A percentile compares a stretch with the other conserved stretches of the same genome.
These are phyloP conservation scores for Catocala fraxini DNA, from an alignment of 2,888 invertebrate genomes.

Conservation along the genomic window DNA sequence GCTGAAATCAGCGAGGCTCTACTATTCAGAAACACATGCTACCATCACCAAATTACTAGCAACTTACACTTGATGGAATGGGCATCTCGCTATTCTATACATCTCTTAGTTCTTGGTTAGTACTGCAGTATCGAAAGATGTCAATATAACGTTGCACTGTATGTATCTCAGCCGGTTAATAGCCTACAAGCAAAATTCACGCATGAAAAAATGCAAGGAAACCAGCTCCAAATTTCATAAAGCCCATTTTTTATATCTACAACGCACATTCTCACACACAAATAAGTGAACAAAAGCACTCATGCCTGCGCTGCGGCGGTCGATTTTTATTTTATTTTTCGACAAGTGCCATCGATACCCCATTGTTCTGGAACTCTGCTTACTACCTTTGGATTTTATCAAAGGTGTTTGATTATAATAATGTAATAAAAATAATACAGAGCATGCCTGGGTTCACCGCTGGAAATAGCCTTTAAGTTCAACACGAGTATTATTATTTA, in stretches of 20 bases:
- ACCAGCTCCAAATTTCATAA: constrained; percentile 16
- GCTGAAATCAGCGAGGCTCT: too few relatives aligned
- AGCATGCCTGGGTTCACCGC: too few relatives aligned
- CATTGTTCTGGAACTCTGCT: constrained; percentile 71
- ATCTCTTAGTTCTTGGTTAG: too few relatives aligned
- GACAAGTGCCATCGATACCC: constrained; percentile 84
- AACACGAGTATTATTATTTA: too few relatives aligned
- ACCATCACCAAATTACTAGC: too few relatives aligned
- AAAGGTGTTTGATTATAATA: constrained; percentile 23
- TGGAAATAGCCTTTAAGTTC: neutral
- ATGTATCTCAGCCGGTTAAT: too few relatives aligned
- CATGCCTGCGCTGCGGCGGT: constrained; percentile 56
- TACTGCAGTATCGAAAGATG: too few relatives aligned
- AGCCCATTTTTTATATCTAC: constrained; percentile 17
- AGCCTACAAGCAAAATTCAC: neutral
- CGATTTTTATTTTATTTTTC: constrained; percentile 65
- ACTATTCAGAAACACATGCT: too few relatives aligned
- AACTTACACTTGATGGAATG: too few relatives aligned
- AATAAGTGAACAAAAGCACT: constrained; percentile 44
- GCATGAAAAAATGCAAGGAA: neutral
- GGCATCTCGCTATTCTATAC: too few relatives aligned
- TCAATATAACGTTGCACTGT: too few relatives aligned
- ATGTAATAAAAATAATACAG: constrained; percentile 8
- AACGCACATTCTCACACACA: constrained; percentile 18
- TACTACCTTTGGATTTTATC: constrained; percentile 21